Percentiles rank a stretch among this genome's conserved stretches.
phyloP scores from a whole-genome alignment of 23 tunicate genomes.

The Oikopleura vanhoeffeni region DNA sequence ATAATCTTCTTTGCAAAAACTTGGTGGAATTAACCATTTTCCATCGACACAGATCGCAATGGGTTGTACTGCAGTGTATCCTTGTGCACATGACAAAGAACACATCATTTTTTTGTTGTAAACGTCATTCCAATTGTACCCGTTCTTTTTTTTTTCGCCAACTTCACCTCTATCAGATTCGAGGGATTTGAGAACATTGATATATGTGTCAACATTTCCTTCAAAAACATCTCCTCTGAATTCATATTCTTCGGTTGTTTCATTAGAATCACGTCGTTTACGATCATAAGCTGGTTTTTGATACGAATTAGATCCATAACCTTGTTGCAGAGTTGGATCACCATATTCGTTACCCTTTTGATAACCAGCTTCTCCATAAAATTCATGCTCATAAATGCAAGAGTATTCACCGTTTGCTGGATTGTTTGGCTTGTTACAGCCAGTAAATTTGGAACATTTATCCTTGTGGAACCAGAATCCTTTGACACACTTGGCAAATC shows the following conservation, averaged over 20 bases:
- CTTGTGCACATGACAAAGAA: neutral
- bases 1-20: neutral
- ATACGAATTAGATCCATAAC: neutral
- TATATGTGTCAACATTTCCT: conserved; percentile 4
- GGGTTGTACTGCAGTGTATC: conserved; percentile 6
- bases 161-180: neutral
- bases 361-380: neutral
- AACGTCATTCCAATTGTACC: neutral
- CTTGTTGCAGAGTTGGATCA: too few relatives aligned
- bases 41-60: neutral
- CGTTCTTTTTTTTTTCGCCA: neutral
- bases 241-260: neutral
- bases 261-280: neutral
- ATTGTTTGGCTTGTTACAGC: conserved; percentile 2
- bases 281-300: neutral
- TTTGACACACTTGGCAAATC: neutral
- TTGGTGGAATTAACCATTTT: neutral
- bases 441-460: neutral
- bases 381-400: conserved; percentile 2
- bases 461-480: neutral
- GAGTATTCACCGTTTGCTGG: neutral
- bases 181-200: neutral
- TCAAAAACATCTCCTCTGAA: neutral
- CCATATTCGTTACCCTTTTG: neutral
- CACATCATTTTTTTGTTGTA: neutral